Evolutionary conservation across 2,113 vertebrate species (phyloP).

Genomic region (Hemicordylus capensis): DNA sequence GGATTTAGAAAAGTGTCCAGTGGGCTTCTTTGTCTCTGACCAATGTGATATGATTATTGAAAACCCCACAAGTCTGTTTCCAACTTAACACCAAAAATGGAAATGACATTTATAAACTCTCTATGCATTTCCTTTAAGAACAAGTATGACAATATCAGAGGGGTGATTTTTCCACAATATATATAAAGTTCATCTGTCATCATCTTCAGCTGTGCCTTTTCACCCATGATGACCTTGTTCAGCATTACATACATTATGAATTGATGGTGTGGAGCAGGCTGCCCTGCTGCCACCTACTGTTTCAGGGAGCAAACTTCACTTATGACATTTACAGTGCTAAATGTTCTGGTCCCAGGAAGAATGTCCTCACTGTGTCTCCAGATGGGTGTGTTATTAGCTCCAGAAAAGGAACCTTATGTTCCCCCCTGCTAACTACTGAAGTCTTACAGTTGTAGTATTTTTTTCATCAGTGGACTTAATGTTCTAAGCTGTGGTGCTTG

Average conservation of each 20-base stretch:
- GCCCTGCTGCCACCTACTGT: constrained; percentile 68
- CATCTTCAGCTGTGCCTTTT: rapidly evolving
- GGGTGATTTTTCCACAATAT: background rate
- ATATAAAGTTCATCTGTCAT: background rate
- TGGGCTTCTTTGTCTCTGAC: rapidly evolving
- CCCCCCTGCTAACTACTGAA: too few relatives aligned
- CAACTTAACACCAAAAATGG: background rate
- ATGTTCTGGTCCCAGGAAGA: background rate
- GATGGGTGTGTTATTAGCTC: background rate
- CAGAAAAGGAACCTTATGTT: background rate
- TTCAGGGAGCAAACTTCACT: constrained; percentile 37
- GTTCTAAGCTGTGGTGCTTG: background rate
- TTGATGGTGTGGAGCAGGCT: background rate
- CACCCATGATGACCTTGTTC: background rate
- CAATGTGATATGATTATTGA: rapidly evolving
- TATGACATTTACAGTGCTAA: constrained; percentile 10
- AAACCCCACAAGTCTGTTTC: background rate
- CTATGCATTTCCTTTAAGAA: background rate
- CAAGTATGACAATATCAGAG: background rate
- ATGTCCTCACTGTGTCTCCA: background rate
- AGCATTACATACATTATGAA: background rate
- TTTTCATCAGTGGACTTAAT: background rate
- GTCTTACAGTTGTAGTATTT: background rate
- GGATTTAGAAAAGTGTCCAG: background rate
- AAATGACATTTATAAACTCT: rapidly evolving